A percentile compares a stretch with the other conserved stretches of the same genome.
phyloP scores from a whole-genome alignment of 2,797 vertebrate genomes.

The Distichodus sexfasciatus region DNA sequence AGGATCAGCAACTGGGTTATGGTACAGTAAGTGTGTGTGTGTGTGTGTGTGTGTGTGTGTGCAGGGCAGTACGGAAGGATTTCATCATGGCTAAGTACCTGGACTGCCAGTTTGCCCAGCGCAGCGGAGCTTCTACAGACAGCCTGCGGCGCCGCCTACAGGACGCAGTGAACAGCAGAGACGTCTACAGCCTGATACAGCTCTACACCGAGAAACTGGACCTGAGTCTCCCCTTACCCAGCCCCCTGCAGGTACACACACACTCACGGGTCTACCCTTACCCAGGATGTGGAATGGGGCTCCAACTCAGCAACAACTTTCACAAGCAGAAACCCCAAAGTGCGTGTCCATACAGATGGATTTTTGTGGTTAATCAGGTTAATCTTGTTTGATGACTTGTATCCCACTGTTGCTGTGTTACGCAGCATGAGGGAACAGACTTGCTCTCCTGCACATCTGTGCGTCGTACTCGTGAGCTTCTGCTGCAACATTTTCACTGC shows the following conservation, averaged over 20 bases:
- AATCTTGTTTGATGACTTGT: too few relatives aligned
- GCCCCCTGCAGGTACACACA: constrained; percentile 61
- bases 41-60: neutral
- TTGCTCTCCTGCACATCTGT: too few relatives aligned
- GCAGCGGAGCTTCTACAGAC: constrained; percentile 54
- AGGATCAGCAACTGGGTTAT: too few relatives aligned
- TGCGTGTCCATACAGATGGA: too few relatives aligned
- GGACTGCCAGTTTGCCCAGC: constrained; percentile 73
- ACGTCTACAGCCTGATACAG: constrained; percentile 78
- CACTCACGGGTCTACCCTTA: neutral
- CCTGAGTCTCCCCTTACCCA: constrained; percentile 71
- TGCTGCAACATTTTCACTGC: too few relatives aligned
- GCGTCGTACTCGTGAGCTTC: too few relatives aligned
- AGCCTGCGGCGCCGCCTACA: constrained; percentile 65
- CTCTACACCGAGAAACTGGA: constrained; percentile 76
- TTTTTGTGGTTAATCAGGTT: too few relatives aligned
- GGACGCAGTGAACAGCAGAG: constrained; percentile 70
- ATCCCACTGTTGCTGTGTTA: too few relatives aligned
- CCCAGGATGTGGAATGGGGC: too few relatives aligned
- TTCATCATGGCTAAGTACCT: constrained; percentile 83
- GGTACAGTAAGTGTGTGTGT: neutral
- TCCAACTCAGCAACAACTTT: too few relatives aligned
- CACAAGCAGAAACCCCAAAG: too few relatives aligned
- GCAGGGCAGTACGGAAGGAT: constrained; percentile 66
- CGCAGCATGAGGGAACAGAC: too few relatives aligned